Conservation (phyloP, 2,797 vertebrate genomes). For the Scolopax rusticola region DNA sequence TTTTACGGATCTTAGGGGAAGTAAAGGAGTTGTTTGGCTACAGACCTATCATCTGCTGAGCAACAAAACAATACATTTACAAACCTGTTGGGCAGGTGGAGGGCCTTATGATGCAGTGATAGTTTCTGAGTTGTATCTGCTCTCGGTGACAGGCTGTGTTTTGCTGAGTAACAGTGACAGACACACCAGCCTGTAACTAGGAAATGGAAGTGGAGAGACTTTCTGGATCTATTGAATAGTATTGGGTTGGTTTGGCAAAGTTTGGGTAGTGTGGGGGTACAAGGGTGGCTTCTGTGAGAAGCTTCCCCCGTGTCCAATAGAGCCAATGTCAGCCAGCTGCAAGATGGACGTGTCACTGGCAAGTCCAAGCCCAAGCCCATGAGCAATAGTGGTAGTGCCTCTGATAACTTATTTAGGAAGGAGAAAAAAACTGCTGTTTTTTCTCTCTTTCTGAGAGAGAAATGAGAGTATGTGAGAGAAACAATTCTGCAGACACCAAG, state of each 20-base stretch:
- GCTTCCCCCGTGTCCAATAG: neutral
- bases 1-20: neutral
- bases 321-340: neutral
- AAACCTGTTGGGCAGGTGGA: neutral
- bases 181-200: neutral
- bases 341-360: fast-evolving
- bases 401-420: neutral
- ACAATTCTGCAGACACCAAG: neutral
- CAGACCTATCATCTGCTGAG: neutral
- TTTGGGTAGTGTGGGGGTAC: neutral
- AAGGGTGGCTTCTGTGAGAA: neutral
- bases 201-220: neutral
- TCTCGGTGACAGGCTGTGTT: neutral
- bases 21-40: neutral
- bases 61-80: neutral
- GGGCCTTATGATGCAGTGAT: neutral
- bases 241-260: neutral
- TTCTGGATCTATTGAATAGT: neutral
- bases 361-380: neutral
- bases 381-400: fast-evolving
- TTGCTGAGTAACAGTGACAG: neutral
- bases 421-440: neutral
- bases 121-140: neutral
- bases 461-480: neutral
- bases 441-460: neutral